Percentiles rank a stretch among this genome's conserved stretches.
phyloP scores from a whole-genome alignment of 2,797 vertebrate genomes.

The Gobionotothen gibberifrons region DNA sequence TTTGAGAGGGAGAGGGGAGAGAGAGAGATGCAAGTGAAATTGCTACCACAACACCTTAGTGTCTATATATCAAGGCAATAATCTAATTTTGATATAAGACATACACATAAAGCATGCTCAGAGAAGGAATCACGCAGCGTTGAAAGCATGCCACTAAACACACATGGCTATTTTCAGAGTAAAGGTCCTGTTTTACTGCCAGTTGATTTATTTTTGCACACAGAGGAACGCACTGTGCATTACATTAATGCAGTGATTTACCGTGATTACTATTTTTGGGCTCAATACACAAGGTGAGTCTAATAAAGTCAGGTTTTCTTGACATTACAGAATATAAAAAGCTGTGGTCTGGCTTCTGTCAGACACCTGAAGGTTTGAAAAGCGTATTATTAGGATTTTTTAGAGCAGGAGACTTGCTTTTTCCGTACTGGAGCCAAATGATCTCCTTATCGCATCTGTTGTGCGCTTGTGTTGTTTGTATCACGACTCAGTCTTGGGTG shows the following conservation, averaged over 20 bases:
- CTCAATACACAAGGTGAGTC: constrained; percentile 40
- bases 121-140: constrained; percentile 3
- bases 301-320: constrained; percentile 51
- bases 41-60: constrained; percentile 41
- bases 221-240: constrained; percentile 18
- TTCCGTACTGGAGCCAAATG: constrained; percentile 76
- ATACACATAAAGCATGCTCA: constrained; percentile 14
- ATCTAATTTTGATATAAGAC: background rate
- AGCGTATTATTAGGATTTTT: constrained; percentile 73
- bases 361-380: constrained; percentile 65
- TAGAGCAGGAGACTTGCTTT: constrained; percentile 69
- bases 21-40: constrained; percentile 49
- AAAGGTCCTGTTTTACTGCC: constrained; percentile 31
- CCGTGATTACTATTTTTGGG: constrained; percentile 35
- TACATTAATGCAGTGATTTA: constrained; percentile 60
- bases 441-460: constrained; percentile 82
- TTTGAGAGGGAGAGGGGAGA: constrained; percentile 25
- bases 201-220: constrained; percentile 38
- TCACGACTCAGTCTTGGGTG: constrained; percentile 76
- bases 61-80: constrained; percentile 34
- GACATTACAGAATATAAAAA: constrained; percentile 51
- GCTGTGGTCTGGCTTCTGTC: constrained; percentile 73
- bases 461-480: constrained; percentile 79
- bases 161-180: constrained; percentile 24
- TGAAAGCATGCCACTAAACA: constrained; percentile 17